phyloP scores from a whole-genome alignment of 2,888 invertebrate species.

The Drosophila peninsularis region DNA sequence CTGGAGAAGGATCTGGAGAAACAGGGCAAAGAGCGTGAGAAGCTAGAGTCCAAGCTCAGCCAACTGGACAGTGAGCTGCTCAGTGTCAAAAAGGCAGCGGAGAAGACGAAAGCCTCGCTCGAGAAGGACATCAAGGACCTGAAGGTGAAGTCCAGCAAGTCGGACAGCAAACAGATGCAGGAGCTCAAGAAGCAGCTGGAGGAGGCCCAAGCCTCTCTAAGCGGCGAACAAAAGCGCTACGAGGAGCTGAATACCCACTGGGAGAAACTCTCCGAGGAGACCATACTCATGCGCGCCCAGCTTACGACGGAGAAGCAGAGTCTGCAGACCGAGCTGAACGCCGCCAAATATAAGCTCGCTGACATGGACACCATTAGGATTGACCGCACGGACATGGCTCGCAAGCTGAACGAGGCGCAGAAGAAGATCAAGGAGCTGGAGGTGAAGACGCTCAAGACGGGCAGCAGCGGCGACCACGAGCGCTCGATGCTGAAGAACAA shows the following conservation, averaged over 20 bases:
- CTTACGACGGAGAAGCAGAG: slow-evolving; percentile 93
- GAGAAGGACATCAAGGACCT: slow-evolving; percentile 92
- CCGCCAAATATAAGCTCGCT: slow-evolving; percentile 75
- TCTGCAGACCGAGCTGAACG: slow-evolving; percentile 86
- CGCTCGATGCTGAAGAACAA: slow-evolving; percentile 88
- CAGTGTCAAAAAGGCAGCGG: slow-evolving; percentile 87
- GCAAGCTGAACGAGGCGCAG: slow-evolving; percentile 79
- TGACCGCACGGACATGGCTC: slow-evolving; percentile 82
- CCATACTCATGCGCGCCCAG: slow-evolving; percentile 92
- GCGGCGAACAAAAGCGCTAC: slow-evolving; percentile 89
- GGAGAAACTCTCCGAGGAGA: slow-evolving; percentile 93
- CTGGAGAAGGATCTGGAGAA: slow-evolving; percentile 88
- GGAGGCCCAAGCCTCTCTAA: slow-evolving; percentile 89
- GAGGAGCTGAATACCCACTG: slow-evolving; percentile 93
- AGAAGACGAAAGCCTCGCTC: slow-evolving; percentile 88
- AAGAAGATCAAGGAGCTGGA: slow-evolving; percentile 82
- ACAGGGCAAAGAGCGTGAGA: slow-evolving; percentile 87
- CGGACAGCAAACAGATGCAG: slow-evolving; percentile 90
- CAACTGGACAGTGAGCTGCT: slow-evolving; percentile 87
- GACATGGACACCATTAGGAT: slow-evolving; percentile 80
- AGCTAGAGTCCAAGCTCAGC: slow-evolving; percentile 88
- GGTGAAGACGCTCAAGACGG: slow-evolving; percentile 75
- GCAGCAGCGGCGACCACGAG: slow-evolving; percentile 86
- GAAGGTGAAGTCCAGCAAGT: slow-evolving; percentile 88
- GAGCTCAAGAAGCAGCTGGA: slow-evolving; percentile 85